Base-by-base conservation (phyloP, 2,113 vertebrate genomes). In the Engystomops pustulosus region DNA sequence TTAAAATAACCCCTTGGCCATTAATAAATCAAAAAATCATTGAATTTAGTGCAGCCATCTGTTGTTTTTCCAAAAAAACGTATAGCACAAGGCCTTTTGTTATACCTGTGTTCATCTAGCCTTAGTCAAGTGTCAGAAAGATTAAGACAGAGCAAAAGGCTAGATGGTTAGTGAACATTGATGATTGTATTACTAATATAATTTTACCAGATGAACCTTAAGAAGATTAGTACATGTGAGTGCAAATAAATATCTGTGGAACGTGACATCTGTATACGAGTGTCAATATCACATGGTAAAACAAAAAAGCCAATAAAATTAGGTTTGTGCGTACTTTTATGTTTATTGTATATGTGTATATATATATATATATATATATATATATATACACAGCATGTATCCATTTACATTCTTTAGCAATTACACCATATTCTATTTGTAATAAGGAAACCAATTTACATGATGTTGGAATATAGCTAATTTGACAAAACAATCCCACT, bases 401-500 rank as follows among this genome's bases (percentile, higher is more conserved):
- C 27, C 3, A 69, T 51, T 80, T 67, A 68, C 25, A 51, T 69
- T 68, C 79, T 69, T 68, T 17, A 79, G 77, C 58, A 47, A 47
- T 79, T 79, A 80, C 44, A 14, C 44, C 25, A n/a, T 68, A 68
- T 68, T 45, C 44, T 69, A 23, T 47, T 69, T 69, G 44, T 45
- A 69, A 80, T 32, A 80, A 49, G 41, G 18, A 65, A 65, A 68
- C 60, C 44, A 68, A 49, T 80, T 80, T 68, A 45, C 25, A 23
- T 49, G 38, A 80, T 47, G 60, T 67, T 25, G 27, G 44, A 49
- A 67, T 51, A 80, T 80, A 34, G 69, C 55, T 81, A 30, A 53
- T 70, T 53, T 81, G 65, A 71, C 62, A 55, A 81, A 81, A 81
- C 68, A n/a, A 44, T 58, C 58, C 80, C 68, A 32, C 17, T 20